A percentile compares a stretch with the other conserved stretches of the same genome.
Evolutionary conservation across 1,140 invertebrate species (phyloP).

Genomic region (Sycobia sp.): DNA sequence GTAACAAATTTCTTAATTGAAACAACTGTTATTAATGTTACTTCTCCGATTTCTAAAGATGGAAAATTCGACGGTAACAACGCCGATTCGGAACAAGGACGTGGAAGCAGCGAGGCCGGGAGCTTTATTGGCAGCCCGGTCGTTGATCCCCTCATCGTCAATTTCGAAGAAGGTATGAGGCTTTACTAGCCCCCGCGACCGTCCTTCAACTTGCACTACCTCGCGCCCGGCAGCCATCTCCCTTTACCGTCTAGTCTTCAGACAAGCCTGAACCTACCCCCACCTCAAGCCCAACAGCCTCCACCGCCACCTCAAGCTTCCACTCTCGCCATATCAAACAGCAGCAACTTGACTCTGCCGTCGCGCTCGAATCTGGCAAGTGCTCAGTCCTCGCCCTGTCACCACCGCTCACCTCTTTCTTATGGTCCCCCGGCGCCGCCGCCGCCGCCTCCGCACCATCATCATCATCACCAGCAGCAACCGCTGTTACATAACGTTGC

Average conservation of each 20-base stretch:
- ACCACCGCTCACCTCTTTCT: slow-evolving; percentile 45
- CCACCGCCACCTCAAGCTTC: slow-evolving; percentile 44
- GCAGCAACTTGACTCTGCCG: slow-evolving; percentile 45
- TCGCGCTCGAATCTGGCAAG: slow-evolving; percentile 45
- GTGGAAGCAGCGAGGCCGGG: slow-evolving; percentile 57
- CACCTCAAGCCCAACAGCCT: slow-evolving; percentile 44
- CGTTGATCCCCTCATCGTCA: slow-evolving; percentile 73
- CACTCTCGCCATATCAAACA: slow-evolving; percentile 43
- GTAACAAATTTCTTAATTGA: too few relatives aligned
- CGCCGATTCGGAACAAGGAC: slow-evolving; percentile 56
- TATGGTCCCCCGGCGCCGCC: slow-evolving; percentile 41
- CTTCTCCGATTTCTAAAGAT: slow-evolving; percentile 45
- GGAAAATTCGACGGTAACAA: slow-evolving; percentile 55
- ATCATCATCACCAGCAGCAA: slow-evolving; percentile 30
- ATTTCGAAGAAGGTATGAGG: slow-evolving; percentile 80
- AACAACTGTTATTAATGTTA: slow-evolving; percentile 4
- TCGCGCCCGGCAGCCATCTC: slow-evolving; percentile 56
- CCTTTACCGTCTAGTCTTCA: slow-evolving; percentile 55
- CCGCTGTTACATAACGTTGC: slow-evolving; percentile 40
- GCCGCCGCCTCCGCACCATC: slow-evolving; percentile 36
- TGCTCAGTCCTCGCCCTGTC: slow-evolving; percentile 51
- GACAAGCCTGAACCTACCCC: slow-evolving; percentile 52
- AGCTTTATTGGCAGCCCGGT: slow-evolving; percentile 60
- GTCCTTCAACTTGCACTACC: slow-evolving; percentile 61
- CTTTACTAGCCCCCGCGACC: slow-evolving; percentile 68